A percentile compares a stretch with the other conserved stretches of the same genome.
These are phyloP conservation scores for Morinoia aosen DNA, from an alignment of 2,888 invertebrate genomes.

Conservation along the genomic window DNA sequence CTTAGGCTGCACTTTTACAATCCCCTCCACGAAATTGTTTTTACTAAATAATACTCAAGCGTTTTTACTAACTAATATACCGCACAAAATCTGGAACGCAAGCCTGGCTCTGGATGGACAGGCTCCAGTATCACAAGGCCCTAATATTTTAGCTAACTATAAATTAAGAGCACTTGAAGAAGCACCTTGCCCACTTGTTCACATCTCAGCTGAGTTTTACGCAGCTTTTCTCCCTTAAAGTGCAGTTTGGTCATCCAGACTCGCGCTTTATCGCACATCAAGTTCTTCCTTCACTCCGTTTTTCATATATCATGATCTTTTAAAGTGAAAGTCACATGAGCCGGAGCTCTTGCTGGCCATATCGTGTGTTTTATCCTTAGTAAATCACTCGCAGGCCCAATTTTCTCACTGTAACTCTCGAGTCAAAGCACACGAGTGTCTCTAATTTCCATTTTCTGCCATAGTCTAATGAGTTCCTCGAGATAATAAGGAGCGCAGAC, in stretches of 20 bases:
- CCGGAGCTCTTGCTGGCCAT: neutral
- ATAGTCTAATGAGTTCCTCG: constrained; percentile 27
- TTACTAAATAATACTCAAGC: neutral
- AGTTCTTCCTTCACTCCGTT: neutral
- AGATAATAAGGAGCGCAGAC: constrained; percentile 38
- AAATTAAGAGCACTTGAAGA: neutral
- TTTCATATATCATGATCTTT: constrained; percentile 23
- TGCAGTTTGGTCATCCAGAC: neutral
- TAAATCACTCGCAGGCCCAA: constrained; percentile 43
- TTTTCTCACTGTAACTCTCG: constrained; percentile 50
- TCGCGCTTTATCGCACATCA: constrained; percentile 1
- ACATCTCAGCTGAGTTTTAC: constrained; percentile 3
- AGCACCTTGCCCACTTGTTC: neutral
- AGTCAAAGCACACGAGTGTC: constrained; percentile 39
- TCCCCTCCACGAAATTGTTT: neutral
- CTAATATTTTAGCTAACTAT: neutral
- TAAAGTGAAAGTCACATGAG: neutral
- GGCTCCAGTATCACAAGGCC: neutral
- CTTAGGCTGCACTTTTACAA: too few species aligned
- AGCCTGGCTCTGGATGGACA: neutral
- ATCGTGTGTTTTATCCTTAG: constrained; percentile 45
- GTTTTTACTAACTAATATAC: neutral
- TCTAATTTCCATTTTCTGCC: constrained; percentile 47
- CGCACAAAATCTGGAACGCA: neutral
- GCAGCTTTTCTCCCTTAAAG: neutral